A percentile compares a stretch with the other conserved stretches of the same genome.
Evolutionary conservation across 2,888 invertebrate species (phyloP).

Genomic region (Orchestes rusci): DNA sequence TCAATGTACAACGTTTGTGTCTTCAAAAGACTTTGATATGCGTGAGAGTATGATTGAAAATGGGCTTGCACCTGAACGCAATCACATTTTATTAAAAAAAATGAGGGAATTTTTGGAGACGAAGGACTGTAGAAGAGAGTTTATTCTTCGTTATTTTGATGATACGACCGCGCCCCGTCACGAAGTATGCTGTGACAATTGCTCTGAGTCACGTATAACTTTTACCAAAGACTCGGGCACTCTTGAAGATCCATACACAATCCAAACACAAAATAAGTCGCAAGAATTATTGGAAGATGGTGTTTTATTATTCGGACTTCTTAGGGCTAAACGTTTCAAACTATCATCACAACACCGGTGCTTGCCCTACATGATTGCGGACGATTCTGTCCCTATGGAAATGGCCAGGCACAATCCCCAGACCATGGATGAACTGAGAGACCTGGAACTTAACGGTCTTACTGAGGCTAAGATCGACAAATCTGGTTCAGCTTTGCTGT

Average conservation of each 20-base stretch:
- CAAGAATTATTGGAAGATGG: constrained; percentile 12
- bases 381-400: constrained; percentile 52
- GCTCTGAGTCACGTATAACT: constrained; percentile 42
- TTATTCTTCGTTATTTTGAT: constrained; percentile 53
- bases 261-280: neutral
- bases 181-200: constrained; percentile 56
- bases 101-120: constrained; percentile 52
- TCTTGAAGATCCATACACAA: too few relatives aligned
- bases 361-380: constrained; percentile 57
- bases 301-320: constrained; percentile 15
- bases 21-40: constrained; percentile 44
- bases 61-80: neutral
- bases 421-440: constrained; percentile 42
- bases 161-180: constrained; percentile 29
- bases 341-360: constrained; percentile 47
- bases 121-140: constrained; percentile 50
- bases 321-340: constrained; percentile 38
- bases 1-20: constrained; percentile 51
- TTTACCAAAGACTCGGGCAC: constrained; percentile 44
- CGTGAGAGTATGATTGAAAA: constrained; percentile 34
- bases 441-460: constrained; percentile 50
- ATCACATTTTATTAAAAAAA: constrained; percentile 41
- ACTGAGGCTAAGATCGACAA: constrained; percentile 50
- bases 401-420: constrained; percentile 48
- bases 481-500: too few relatives aligned